These are phyloP conservation scores for Spinibarbus caldwelli DNA, from an alignment of 2,797 vertebrate genomes.

Conservation along the genomic window DNA sequence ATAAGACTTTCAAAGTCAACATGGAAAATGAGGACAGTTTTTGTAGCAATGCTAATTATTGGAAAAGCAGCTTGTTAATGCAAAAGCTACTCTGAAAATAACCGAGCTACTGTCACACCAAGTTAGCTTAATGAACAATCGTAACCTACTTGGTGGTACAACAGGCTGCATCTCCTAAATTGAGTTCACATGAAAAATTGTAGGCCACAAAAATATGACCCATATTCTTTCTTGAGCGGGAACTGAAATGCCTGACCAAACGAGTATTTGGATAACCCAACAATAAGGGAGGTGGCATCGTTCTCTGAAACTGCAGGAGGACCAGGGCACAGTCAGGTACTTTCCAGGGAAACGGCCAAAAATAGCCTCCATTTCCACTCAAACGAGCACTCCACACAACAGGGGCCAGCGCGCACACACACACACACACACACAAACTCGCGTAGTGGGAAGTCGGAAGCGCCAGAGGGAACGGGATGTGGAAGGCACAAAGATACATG, in stretches of 20 bases:
- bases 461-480: conserved; percentile 8
- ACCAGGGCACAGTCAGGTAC: conserved; percentile 50
- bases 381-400: conserved; percentile 57
- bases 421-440: too few species aligned
- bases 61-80: not conserved
- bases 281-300: conserved; percentile 60
- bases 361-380: conserved; percentile 52
- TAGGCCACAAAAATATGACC: conserved; percentile 1
- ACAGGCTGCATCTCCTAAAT: not conserved
- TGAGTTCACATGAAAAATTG: not conserved
- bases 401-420: not conserved
- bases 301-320: conserved; percentile 62
- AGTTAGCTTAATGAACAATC: not conserved
- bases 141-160: not conserved
- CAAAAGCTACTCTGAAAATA: not conserved
- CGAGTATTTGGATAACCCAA: conserved; percentile 41
- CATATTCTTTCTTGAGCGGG: conserved; percentile 49
- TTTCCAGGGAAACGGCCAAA: conserved; percentile 50
- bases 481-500: not conserved
- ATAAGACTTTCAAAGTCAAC: not conserved
- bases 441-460: conserved; percentile 4
- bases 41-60: not conserved
- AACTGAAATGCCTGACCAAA: conserved; percentile 55
- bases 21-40: too few species aligned
- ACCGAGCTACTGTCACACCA: not conserved